Conservation (phyloP, 23 tunicate species). For the Ciona savignyi region DNA sequence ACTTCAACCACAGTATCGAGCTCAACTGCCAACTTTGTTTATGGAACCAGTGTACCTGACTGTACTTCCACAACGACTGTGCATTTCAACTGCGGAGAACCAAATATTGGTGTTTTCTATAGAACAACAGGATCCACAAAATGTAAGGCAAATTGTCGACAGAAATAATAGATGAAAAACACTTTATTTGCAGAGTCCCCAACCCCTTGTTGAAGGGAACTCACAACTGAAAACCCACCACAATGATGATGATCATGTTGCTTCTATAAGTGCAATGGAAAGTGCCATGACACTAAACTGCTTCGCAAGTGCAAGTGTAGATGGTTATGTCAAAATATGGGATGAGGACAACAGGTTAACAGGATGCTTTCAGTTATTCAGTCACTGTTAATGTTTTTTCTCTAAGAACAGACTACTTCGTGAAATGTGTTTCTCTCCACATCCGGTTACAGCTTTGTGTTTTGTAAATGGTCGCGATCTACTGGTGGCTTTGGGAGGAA, state of each 20-base stretch:
- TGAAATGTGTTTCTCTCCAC: constrained; percentile 59
- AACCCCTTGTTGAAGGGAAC: constrained; percentile 4
- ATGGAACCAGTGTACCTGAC: constrained; percentile 21
- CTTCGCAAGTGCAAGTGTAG: constrained; percentile 64
- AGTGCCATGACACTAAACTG: constrained; percentile 34
- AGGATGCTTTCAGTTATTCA: too few species aligned
- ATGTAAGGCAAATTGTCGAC: too few species aligned
- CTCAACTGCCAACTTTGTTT: constrained; percentile 27
- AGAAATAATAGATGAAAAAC: too few species aligned
- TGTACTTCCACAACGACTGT: constrained; percentile 27
- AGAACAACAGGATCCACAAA: too few species aligned
- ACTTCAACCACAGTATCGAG: constrained; percentile 38
- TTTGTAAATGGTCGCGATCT: constrained; percentile 70
- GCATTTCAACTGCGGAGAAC: constrained; percentile 14
- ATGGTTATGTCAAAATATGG: constrained; percentile 85
- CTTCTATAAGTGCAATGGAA: constrained; percentile 36
- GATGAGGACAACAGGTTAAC: constrained; percentile 80
- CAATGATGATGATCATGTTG: constrained; percentile 59
- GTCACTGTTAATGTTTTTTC: constrained; percentile 2
- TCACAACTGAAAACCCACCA: constrained; percentile 31
- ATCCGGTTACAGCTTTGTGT: constrained; percentile 49
- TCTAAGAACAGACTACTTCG: constrained; percentile 64
- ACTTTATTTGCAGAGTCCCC: too few species aligned
- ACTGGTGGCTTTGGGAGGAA: constrained; percentile 41
- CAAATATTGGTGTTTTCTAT: constrained; percentile 16